Evolutionary conservation across 2,888 invertebrate genomes (phyloP).

Genomic region (Lordiphosa fenestrarum): DNA sequence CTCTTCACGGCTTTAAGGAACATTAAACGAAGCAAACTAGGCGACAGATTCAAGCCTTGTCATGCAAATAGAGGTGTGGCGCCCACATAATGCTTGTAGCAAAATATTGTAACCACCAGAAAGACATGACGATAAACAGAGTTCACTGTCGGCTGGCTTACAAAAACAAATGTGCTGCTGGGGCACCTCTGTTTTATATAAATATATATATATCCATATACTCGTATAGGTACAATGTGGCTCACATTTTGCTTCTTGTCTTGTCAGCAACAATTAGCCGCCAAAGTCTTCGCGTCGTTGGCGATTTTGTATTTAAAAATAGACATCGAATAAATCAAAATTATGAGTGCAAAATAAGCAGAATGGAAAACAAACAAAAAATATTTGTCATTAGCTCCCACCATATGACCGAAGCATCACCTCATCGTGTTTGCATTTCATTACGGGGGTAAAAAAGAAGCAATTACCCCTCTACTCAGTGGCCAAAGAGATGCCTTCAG

Average conservation of each 20-base stretch:
- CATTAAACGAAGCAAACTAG: too few relatives aligned
- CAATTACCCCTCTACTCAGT: conserved; percentile 32
- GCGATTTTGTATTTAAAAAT: conserved; percentile 49
- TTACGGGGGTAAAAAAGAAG: conserved; percentile 30
- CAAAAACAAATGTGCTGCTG: too few relatives aligned
- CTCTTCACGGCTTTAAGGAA: too few relatives aligned
- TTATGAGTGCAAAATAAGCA: conserved; percentile 48
- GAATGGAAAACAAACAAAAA: conserved; percentile 8
- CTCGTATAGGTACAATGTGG: not conserved
- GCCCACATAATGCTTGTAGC: too few relatives aligned
- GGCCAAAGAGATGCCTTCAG: not conserved
- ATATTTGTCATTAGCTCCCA: conserved; percentile 14
- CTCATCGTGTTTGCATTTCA: not conserved
- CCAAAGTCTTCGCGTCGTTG: conserved; percentile 38
- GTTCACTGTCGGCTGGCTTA: too few relatives aligned
- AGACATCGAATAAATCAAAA: conserved; percentile 65
- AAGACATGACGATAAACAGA: too few relatives aligned
- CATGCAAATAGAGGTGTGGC: too few relatives aligned
- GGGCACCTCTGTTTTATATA: too few relatives aligned
- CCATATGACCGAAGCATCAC: conserved; percentile 7
- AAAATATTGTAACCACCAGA: too few relatives aligned
- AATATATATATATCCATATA: too few relatives aligned
- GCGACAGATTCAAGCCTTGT: too few relatives aligned
- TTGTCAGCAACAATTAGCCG: conserved; percentile 71
- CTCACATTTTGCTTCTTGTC: conserved; percentile 21